Conservation (phyloP, 2,888 invertebrate genomes). For the Pseudeuparius sepicola region DNA sequence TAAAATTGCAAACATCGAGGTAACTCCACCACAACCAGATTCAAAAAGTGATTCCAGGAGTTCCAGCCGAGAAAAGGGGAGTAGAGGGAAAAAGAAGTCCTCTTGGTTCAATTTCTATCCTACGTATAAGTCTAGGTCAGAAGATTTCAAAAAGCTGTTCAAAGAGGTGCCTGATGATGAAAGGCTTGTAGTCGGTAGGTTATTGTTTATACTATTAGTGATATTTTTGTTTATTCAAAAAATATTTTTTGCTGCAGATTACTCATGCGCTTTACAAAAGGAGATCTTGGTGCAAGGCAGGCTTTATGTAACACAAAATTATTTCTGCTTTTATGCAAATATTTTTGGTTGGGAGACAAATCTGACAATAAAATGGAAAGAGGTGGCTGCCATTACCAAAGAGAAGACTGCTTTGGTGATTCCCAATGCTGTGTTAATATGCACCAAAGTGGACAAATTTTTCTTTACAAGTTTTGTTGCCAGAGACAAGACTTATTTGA, state of each 20-base stretch:
- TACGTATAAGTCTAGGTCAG: conserved; percentile 86
- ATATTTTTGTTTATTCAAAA: background rate
- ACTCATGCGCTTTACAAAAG: conserved; percentile 92
- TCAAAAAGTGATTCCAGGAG: conserved; percentile 27
- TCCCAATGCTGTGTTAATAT: conserved; percentile 89
- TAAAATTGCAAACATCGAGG: conserved; percentile 24
- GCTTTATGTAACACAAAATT: conserved; percentile 89
- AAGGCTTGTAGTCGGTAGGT: conserved; percentile 82
- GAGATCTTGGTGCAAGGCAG: conserved; percentile 95
- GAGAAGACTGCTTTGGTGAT: conserved; percentile 90
- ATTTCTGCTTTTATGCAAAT: conserved; percentile 94
- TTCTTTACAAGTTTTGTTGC: conserved; percentile 93
- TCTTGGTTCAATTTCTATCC: conserved; percentile 85
- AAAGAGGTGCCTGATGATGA: conserved; percentile 87
- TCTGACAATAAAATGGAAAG: conserved; percentile 76
- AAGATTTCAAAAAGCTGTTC: conserved; percentile 87
- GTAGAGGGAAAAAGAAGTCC: conserved; percentile 61
- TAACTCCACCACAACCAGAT: conserved; percentile 24
- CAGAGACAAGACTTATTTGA: conserved; percentile 88
- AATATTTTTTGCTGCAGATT: conserved; percentile 55
- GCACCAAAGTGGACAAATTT: conserved; percentile 72
- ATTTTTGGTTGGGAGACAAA: conserved; percentile 95
- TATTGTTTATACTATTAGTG: conserved; percentile 9
- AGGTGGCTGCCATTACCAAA: conserved; percentile 88
- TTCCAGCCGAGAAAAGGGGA: conserved; percentile 33